phyloP scores from a whole-genome alignment of 2,888 invertebrate genomes.

The Tribolium freemani region DNA sequence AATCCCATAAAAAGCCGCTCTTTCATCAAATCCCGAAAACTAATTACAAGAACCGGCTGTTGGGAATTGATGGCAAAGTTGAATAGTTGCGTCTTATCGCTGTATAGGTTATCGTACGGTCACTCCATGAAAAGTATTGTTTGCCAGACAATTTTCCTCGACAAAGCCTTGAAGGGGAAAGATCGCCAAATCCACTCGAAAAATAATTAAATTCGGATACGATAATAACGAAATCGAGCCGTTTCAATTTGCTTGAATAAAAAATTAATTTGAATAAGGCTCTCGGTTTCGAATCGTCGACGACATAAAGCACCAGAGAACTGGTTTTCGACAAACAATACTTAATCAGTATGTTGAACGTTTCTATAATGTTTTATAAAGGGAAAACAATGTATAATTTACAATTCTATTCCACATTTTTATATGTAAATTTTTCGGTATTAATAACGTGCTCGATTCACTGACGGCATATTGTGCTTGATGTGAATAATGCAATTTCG shows the following conservation, averaged over 20 bases:
- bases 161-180: slow-evolving; percentile 17
- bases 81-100: slow-evolving; percentile 24
- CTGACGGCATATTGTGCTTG: slow-evolving; percentile 49
- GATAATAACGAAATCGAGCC: slow-evolving; percentile 21
- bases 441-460: slow-evolving; percentile 52
- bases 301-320: slow-evolving; percentile 33
- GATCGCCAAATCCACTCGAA: slow-evolving; percentile 11
- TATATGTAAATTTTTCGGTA: slow-evolving; percentile 59
- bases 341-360: slow-evolving; percentile 48
- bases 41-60: slow-evolving; percentile 12
- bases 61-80: slow-evolving; percentile 13
- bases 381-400: slow-evolving; percentile 61
- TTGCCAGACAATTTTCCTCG: slow-evolving; percentile 9
- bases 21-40: slow-evolving; percentile 6
- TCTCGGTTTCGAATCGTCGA: slow-evolving; percentile 32
- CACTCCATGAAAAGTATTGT: slow-evolving; percentile 1
- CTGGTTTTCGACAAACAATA: slow-evolving; percentile 47
- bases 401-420: slow-evolving; percentile 62
- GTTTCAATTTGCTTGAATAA: slow-evolving; percentile 26
- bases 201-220: slow-evolving; percentile 26
- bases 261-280: slow-evolving; percentile 40
- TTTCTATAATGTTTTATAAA: slow-evolving; percentile 50
- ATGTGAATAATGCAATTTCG: slow-evolving; percentile 45
- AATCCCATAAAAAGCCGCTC: slow-evolving; percentile 2
- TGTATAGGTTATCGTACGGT: slow-evolving; percentile 19